A percentile compares a stretch with the other conserved stretches of the same genome.
Evolutionary conservation across 2,113 vertebrate genomes (phyloP).

Genomic region (Lathamus discolor): DNA sequence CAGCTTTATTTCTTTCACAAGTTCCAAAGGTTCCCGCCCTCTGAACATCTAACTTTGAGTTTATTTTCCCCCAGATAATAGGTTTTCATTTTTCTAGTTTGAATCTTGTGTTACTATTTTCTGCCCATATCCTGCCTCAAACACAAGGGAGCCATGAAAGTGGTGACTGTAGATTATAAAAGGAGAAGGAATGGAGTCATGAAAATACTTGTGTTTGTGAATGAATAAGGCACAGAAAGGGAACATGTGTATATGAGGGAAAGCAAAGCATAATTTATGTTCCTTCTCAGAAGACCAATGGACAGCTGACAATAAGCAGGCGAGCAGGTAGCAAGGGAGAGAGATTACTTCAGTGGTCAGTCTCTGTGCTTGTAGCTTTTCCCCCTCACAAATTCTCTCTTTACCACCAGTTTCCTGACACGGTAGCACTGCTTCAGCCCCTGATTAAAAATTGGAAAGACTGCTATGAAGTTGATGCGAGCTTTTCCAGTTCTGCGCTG

Average conservation of each 20-base stretch:
- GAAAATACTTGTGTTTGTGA: not conserved
- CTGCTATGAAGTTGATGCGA: rapidly evolving
- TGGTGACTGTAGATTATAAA: slow-evolving; percentile 37
- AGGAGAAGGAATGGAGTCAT: not conserved
- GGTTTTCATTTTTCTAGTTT: slow-evolving; percentile 63
- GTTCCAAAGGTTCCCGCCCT: slow-evolving; percentile 33
- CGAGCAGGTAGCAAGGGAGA: not conserved
- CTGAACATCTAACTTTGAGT: slow-evolving; percentile 45
- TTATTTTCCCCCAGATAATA: slow-evolving; percentile 66
- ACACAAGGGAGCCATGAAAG: slow-evolving; percentile 38
- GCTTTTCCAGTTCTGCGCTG: not conserved
- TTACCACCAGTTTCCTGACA: not conserved
- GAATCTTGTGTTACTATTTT: slow-evolving; percentile 59
- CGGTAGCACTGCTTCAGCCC: not conserved
- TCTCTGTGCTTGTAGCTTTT: not conserved
- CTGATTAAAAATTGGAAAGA: not conserved
- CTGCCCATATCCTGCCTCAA: slow-evolving; percentile 61
- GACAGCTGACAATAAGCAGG: not conserved
- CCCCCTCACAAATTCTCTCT: not conserved
- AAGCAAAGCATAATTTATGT: not conserved
- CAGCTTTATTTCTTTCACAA: slow-evolving; percentile 5
- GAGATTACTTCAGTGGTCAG: not conserved
- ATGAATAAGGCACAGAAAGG: not conserved
- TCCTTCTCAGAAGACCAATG: not conserved
- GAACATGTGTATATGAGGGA: rapidly evolving